phyloP scores from a whole-genome alignment of 2,113 vertebrate genomes.

The Thunnus thynnus region DNA sequence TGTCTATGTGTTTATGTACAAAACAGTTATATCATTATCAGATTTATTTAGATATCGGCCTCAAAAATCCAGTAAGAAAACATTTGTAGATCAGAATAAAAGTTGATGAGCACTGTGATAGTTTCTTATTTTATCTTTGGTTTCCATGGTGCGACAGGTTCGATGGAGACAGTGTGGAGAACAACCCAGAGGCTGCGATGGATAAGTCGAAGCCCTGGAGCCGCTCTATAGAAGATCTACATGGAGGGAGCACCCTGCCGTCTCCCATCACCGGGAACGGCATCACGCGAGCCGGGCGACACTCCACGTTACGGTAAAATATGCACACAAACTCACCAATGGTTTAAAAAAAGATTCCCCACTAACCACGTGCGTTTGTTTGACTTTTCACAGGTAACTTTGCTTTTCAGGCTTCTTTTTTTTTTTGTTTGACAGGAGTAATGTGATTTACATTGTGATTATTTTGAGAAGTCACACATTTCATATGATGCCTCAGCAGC shows the following conservation, averaged over 20 bases:
- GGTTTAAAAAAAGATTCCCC: not conserved
- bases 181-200: slow-evolving; percentile 88
- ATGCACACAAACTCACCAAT: not conserved
- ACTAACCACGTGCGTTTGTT: not conserved
- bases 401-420: not conserved
- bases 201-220: slow-evolving; percentile 96
- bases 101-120: not conserved
- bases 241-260: slow-evolving; percentile 88
- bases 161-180: slow-evolving; percentile 94
- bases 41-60: too few relatives aligned
- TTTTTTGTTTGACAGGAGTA: not conserved
- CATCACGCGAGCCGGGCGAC: slow-evolving; percentile 89
- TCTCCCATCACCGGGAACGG: slow-evolving; percentile 89
- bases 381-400: not conserved
- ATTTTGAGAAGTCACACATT: slow-evolving; percentile 69
- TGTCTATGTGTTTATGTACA: too few relatives aligned
- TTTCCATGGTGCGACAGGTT: slow-evolving; percentile 83
- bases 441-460: slow-evolving; percentile 27
- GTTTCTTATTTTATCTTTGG: not conserved
- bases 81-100: not conserved
- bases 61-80: too few relatives aligned
- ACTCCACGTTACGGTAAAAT: slow-evolving; percentile 92
- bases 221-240: slow-evolving; percentile 97
- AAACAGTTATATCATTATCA: too few relatives aligned
- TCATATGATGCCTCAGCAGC: slow-evolving; percentile 68